Base-by-base conservation (phyloP, 2,113 vertebrate genomes). In the Tupaia tana region DNA sequence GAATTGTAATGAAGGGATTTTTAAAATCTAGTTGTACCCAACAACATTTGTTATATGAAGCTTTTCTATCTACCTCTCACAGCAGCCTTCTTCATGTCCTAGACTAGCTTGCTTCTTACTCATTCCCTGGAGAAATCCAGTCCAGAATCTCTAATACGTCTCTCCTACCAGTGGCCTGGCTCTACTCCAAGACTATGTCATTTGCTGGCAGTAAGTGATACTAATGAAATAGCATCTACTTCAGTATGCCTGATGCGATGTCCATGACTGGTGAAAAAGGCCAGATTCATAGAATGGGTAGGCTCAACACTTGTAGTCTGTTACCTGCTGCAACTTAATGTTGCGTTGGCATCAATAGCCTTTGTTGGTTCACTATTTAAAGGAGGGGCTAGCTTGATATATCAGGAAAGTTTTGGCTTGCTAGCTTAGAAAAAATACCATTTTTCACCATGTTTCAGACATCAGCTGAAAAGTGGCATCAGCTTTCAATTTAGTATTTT, bases 221-320 rank as follows among this genome's bases (percentile, higher is more conserved):
- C 34, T 96, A 92, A 96, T 92, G 92, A 95, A 97, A 97, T 78
- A 91, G 92, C 91, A 93, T 91, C 94, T 95, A 94, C 92, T 95
- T 96, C 79, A 90, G 71, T 75, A 92, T 89, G 82, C 71, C 86
- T 93, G 69, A 87, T 29, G 73, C 86, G 84, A 91, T 29, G 61
- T 80, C 91, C 29, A 2, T 52, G 71, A 58, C 3, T 1, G 16
- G 29, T 22, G 80, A 15, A 79, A 79, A 93, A 52, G 90, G 71
- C 91, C 71, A 86, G 59, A 6, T 66, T 13, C 79, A 69, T 0
- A 85, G n/a, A 82, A 90, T n/a, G 34, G 67, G 64, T 43, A n/a
- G 58, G 74, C 19, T 58, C 82, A 64, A 93, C 7, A 61, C 11
- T 20, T 29, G 14, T 54, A 82, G 58, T 9, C 31, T 73, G 80